These are phyloP conservation scores for Cheiracanthium punctorium DNA, from an alignment of 2,888 invertebrate species.

Conservation along the genomic window DNA sequence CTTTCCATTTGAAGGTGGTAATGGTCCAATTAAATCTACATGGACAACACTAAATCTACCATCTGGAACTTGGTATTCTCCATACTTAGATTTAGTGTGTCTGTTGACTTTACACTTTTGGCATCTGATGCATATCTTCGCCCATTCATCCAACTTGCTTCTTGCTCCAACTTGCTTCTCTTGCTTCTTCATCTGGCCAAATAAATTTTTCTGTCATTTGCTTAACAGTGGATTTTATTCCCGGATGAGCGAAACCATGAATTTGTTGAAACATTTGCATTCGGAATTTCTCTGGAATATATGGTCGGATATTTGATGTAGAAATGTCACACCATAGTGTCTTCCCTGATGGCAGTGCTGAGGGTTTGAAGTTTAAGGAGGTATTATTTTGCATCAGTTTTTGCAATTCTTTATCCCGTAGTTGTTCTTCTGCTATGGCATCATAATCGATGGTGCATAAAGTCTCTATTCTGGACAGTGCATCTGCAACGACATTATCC, in stretches of 20 bases:
- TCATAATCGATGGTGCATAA: too few relatives aligned
- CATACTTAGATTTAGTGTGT: slow-evolving; percentile 14
- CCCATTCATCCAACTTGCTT: background rate
- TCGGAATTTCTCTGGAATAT: background rate
- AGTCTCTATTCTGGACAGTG: too few relatives aligned
- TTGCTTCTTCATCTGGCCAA: too few relatives aligned
- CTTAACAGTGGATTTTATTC: slow-evolving; percentile 9
- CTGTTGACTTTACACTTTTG: background rate
- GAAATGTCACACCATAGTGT: background rate
- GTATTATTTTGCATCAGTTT: too few relatives aligned
- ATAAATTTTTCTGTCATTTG: background rate
- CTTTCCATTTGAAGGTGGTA: slow-evolving; percentile 28
- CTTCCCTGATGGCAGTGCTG: too few relatives aligned
- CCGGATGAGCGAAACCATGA: background rate
- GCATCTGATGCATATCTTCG: background rate
- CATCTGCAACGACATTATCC: too few relatives aligned
- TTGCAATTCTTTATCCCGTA: too few relatives aligned
- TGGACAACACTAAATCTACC: slow-evolving; percentile 16
- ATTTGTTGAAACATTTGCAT: background rate
- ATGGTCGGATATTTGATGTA: background rate
- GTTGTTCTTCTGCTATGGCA: too few relatives aligned
- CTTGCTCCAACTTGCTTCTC: too few relatives aligned
- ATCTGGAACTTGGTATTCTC: slow-evolving; percentile 8
- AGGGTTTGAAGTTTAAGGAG: too few relatives aligned
- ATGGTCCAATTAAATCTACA: slow-evolving; percentile 17